Conservation (phyloP, 2,797 vertebrate species). For the Anolis apletophallus region DNA sequence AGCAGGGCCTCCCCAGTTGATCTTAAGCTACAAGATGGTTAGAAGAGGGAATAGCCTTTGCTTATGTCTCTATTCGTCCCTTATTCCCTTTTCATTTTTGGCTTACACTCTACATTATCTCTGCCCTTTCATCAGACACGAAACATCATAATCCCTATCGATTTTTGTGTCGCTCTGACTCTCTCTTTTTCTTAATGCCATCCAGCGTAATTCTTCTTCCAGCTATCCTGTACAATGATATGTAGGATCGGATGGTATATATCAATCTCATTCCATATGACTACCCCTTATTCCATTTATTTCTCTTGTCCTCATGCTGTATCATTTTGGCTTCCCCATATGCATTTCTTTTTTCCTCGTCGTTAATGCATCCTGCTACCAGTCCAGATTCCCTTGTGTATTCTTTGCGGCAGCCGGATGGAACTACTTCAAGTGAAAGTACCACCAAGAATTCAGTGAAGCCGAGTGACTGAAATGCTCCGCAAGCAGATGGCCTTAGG, state of each 20-base stretch:
- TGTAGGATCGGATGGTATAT: background rate
- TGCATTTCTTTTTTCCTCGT: conserved; percentile 16
- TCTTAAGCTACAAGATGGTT: too few species aligned
- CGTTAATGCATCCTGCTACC: conserved; percentile 11
- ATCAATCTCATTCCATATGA: background rate
- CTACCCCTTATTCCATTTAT: conserved; percentile 8
- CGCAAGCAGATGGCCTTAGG: conserved; percentile 28
- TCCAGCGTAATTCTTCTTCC: background rate
- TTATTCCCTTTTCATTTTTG: too few species aligned
- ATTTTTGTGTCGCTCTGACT: background rate
- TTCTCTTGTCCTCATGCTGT: conserved; percentile 15
- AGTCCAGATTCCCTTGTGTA: background rate
- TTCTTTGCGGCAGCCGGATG: conserved; percentile 28
- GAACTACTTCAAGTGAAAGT: conserved; percentile 42
- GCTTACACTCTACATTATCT: background rate
- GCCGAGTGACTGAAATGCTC: conserved; percentile 44
- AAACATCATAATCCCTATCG: background rate
- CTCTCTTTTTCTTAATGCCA: background rate
- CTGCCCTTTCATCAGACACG: background rate
- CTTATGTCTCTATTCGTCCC: background rate
- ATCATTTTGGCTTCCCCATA: conserved; percentile 35
- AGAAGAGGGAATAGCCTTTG: background rate
- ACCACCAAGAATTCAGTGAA: conserved; percentile 47
- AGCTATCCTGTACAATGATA: background rate
- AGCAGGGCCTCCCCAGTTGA: too few species aligned